Evolutionary conservation across 2,888 invertebrate genomes (phyloP).

Genomic region (Lepidocyrtinus sp.): DNA sequence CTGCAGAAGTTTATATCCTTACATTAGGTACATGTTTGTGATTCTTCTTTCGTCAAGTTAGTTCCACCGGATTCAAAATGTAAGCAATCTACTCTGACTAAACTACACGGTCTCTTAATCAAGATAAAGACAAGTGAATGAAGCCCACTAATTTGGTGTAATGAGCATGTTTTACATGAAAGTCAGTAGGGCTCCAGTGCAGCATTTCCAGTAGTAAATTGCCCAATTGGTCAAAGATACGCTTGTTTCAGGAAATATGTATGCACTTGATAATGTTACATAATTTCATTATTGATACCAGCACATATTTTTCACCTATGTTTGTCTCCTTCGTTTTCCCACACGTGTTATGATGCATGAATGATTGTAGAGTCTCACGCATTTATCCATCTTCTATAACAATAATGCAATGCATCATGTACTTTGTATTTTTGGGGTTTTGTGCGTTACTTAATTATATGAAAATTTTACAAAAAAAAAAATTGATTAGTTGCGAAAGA

Average conservation of each 20-base stretch:
- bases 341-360: neutral
- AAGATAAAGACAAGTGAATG: conserved; percentile 22
- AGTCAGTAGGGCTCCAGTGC: conserved; percentile 23
- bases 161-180: conserved; percentile 28
- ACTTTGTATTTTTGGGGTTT: neutral
- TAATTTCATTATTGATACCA: conserved; percentile 4
- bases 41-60: too few relatives aligned
- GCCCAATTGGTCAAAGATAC: conserved; percentile 17
- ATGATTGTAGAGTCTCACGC: neutral
- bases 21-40: too few relatives aligned
- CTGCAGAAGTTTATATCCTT: too few relatives aligned
- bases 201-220: conserved; percentile 42
- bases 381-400: neutral
- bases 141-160: conserved; percentile 40
- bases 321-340: neutral
- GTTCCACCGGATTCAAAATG: too few relatives aligned
- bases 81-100: too few relatives aligned
- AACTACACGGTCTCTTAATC: conserved; percentile 19
- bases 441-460: too few relatives aligned
- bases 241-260: neutral
- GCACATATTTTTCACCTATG: neutral
- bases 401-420: too few relatives aligned
- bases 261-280: conserved; percentile 7
- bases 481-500: neutral
- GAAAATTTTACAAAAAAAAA: neutral